phyloP scores from a whole-genome alignment of 1,140 invertebrate genomes.

The Brachionus rubens region DNA sequence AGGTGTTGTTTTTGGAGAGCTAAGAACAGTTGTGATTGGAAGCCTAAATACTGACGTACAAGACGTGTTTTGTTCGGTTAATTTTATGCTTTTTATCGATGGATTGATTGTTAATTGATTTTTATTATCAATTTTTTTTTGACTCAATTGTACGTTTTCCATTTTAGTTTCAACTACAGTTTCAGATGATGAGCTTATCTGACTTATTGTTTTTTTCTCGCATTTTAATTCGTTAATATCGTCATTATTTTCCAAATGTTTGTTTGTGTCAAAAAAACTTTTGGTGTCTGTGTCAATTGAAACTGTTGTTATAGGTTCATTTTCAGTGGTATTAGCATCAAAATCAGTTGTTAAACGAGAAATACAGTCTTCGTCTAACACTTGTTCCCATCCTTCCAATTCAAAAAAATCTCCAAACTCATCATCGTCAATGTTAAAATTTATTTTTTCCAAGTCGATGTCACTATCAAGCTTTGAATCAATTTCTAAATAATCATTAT shows the following conservation, averaged over 20 bases:
- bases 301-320: neutral
- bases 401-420: conserved; percentile 30
- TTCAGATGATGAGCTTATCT: too few relatives aligned
- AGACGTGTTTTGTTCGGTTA: too few relatives aligned
- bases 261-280: neutral
- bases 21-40: neutral
- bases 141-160: too few relatives aligned
- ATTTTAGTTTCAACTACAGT: too few relatives aligned
- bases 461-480: neutral
- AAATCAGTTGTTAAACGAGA: conserved; percentile 30
- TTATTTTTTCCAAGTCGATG: neutral
- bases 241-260: neutral
- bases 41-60: neutral
- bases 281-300: neutral
- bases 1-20: neutral
- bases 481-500: neutral
- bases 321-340: too few relatives aligned
- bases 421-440: neutral
- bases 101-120: too few relatives aligned
- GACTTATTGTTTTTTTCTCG: too few relatives aligned
- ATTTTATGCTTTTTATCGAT: too few relatives aligned
- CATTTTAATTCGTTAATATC: too few relatives aligned
- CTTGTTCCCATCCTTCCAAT: conserved; percentile 32
- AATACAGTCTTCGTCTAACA: conserved; percentile 42
- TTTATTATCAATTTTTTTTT: too few relatives aligned